A percentile compares a stretch with the other conserved stretches of the same genome.
Evolutionary conservation across 2,888 invertebrate species (phyloP).

Genomic region (Ypsolopha scabrella): DNA sequence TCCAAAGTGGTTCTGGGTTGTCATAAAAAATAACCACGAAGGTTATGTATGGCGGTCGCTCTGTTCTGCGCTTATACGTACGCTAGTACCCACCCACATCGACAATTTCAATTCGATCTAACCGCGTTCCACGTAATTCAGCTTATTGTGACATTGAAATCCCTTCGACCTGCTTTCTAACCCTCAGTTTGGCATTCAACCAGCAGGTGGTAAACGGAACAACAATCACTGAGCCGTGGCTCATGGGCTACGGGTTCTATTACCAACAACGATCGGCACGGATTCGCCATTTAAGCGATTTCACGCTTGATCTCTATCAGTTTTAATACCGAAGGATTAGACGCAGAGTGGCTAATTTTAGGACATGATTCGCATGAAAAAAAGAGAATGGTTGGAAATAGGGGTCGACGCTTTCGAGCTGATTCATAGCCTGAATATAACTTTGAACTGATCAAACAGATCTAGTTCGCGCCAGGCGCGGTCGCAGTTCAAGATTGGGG

Average conservation of each 20-base stretch:
- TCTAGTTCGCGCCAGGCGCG: too few relatives aligned
- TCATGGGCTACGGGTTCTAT: background rate
- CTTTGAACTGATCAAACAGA: too few relatives aligned
- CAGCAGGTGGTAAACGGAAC: too few relatives aligned
- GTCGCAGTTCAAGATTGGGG: too few relatives aligned
- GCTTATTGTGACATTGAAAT: background rate
- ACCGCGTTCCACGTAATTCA: too few relatives aligned
- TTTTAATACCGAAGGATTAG: background rate
- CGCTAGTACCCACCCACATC: too few relatives aligned
- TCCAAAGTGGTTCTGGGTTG: too few relatives aligned
- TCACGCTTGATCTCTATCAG: background rate
- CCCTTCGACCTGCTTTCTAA: slow-evolving; percentile 1
- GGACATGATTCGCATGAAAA: background rate
- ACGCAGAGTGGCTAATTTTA: background rate
- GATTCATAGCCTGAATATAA: too few relatives aligned
- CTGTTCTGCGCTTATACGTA: too few relatives aligned
- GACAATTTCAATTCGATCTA: too few relatives aligned
- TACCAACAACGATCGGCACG: background rate
- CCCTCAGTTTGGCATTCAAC: background rate
- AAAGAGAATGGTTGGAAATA: background rate
- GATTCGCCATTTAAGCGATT: background rate
- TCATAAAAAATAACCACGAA: too few relatives aligned
- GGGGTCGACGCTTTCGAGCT: background rate
- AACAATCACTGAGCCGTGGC: background rate
- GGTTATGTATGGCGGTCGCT: too few relatives aligned